Evolutionary conservation across 2,888 invertebrate species (phyloP), one percentile per base, ranked within the genome.

Genomic region (Archips xylosteana): DNA sequence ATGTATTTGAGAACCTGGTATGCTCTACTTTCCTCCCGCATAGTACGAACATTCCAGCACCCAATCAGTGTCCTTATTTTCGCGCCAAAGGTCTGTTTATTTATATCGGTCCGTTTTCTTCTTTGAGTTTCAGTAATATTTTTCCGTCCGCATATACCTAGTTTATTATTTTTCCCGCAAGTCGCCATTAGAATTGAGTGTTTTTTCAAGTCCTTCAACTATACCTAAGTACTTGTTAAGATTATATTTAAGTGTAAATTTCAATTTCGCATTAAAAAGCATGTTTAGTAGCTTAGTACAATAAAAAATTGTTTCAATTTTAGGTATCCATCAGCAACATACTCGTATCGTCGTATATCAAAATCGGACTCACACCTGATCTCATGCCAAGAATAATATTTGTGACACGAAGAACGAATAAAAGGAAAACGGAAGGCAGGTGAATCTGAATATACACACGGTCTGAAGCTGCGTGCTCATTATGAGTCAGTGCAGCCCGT

Each of bases 301-400:
- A 39, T 13, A 60, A n/a, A 36, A 8, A 2, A 36, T 8, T 2
- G 39, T 70, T 57, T 60, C 63, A 59, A 36, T 47, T 65, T 57
- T 59, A 63, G 70, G 64, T 39, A 47, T 47, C 39, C 59, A 39
- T 57, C 13, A 45, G 12, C 45, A 12, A 45, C 45, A 60, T 60
- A 71, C 60, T 49, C 49, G 64, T 65, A 63, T 62, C 57, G 62
- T 73, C 54, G 59, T 68, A 64, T 73, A 69, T 73, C 73, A 60
- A 73, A 69, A 69, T 73, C 63, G 49, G 68, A 64, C 59, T 59
- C 57, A 34, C 73, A 73, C 73, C 73, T 73, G 73, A 73, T 64
- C 73, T 64, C 68, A 54, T 73, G 73, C 73, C 73, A 73, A 69
- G 68, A 73, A 69, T 73, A 73, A 73, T 69, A 73, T 73, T 73